phyloP scores from a whole-genome alignment of 2,797 vertebrate genomes.

The Micromesistius poutassou region DNA sequence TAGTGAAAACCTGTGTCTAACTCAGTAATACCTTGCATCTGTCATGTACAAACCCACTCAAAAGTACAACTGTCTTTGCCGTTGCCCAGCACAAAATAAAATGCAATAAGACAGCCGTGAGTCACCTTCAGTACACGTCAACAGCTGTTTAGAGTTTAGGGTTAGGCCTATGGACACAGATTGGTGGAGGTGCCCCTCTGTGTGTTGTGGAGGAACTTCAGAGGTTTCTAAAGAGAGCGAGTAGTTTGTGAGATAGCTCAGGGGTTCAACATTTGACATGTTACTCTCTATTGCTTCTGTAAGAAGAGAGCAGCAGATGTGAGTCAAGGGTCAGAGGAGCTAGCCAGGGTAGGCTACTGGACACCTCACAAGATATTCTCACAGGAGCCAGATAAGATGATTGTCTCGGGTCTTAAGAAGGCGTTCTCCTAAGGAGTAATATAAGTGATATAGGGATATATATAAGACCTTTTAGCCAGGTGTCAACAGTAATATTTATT shows the following conservation, averaged over 20 bases:
- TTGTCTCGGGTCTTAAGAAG: not conserved
- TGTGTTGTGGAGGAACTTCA: not conserved
- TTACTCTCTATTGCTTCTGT: constrained; percentile 1
- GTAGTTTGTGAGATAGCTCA: not conserved
- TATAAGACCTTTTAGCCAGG: not conserved
- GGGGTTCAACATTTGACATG: constrained; percentile 2
- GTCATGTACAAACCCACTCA: too few species aligned
- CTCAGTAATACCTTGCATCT: too few species aligned
- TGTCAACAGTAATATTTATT: not conserved
- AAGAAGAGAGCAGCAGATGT: not conserved
- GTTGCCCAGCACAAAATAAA: too few species aligned
- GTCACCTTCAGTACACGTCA: not conserved
- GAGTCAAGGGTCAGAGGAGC: constrained; percentile 3
- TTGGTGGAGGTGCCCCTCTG: not conserved
- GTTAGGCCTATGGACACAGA: not conserved
- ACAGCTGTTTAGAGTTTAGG: not conserved
- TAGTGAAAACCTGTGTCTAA: too few species aligned
- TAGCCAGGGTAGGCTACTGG: not conserved
- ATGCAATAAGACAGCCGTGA: not conserved
- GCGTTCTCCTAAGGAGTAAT: not conserved
- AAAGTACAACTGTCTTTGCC: too few species aligned
- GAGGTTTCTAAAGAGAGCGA: not conserved
- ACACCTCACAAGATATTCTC: not conserved
- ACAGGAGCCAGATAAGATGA: constrained; percentile 4
- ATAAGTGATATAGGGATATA: not conserved